Percentiles rank a stretch among this genome's conserved stretches.
These are phyloP conservation scores for Cavia porcellus DNA, from an alignment of 2,113 vertebrate genomes.

Conservation along the genomic window DNA sequence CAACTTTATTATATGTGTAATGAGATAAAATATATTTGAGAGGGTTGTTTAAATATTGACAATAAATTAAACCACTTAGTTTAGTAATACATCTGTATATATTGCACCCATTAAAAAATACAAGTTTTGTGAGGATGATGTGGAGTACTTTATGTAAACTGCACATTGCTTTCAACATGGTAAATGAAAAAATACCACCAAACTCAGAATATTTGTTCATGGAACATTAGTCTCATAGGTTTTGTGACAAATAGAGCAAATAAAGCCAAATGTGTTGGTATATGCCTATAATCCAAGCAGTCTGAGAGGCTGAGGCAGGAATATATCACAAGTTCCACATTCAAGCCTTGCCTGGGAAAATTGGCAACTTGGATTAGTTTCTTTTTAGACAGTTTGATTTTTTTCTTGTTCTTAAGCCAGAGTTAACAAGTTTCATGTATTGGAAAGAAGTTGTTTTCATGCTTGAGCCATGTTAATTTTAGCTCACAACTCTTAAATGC, in stretches of 20 bases:
- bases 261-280: neutral
- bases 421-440: neutral
- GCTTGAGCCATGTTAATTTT: neutral
- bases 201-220: neutral
- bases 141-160: neutral
- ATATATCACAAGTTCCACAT: neutral
- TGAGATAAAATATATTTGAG: neutral
- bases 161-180: neutral
- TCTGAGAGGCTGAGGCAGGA: neutral
- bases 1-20: neutral
- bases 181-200: neutral
- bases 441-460: slow-evolving; percentile 12
- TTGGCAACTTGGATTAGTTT: neutral
- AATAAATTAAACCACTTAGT: neutral
- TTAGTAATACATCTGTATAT: neutral
- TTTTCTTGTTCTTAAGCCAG: neutral
- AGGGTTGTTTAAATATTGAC: neutral
- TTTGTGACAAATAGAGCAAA: neutral
- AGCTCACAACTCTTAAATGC: neutral
- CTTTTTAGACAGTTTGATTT: neutral
- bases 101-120: neutral
- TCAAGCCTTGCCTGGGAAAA: neutral
- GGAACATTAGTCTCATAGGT: neutral
- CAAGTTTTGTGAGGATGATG: neutral
- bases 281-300: neutral